phyloP scores from a whole-genome alignment of 2,113 vertebrate species.

The Egretta garzetta region DNA sequence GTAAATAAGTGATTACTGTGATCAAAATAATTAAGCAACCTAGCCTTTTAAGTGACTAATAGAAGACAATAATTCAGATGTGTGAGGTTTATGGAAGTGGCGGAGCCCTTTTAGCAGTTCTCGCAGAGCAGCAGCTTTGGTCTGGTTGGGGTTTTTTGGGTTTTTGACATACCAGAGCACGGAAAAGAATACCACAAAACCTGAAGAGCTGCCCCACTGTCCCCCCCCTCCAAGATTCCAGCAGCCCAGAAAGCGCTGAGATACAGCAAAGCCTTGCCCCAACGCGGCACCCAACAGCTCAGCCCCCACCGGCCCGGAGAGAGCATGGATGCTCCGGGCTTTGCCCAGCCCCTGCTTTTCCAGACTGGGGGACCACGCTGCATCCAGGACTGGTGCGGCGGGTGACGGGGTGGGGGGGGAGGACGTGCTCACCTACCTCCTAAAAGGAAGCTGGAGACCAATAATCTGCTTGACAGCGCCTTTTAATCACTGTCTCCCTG shows the following conservation, averaged over 20 bases:
- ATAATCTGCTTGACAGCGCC: not conserved
- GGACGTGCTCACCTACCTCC: not conserved
- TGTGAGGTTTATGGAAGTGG: slow-evolving; percentile 34
- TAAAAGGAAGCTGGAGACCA: not conserved
- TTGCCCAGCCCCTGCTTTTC: not conserved
- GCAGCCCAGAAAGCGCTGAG: rapidly evolving
- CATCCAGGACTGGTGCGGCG: not conserved
- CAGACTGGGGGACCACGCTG: rapidly evolving
- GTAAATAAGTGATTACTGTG: slow-evolving; percentile 54
- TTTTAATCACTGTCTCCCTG: not conserved
- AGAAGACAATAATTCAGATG: not conserved
- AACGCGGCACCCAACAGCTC: not conserved
- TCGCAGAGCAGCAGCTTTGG: not conserved
- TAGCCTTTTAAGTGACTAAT: slow-evolving; percentile 46
- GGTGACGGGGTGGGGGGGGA: not conserved
- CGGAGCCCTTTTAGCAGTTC: not conserved
- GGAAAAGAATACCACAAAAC: not conserved
- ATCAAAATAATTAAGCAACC: slow-evolving; percentile 63
- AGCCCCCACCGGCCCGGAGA: not conserved
- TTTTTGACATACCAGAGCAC: not conserved
- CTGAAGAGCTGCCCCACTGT: not conserved
- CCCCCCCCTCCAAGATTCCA: not conserved
- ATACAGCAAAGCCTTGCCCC: not conserved
- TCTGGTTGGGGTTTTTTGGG: not conserved
- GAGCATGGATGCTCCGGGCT: not conserved